Evolutionary conservation across 2,797 vertebrate species (phyloP), one percentile per base, ranked within the genome.

Genomic region (Percopsis omiscomaycus): DNA sequence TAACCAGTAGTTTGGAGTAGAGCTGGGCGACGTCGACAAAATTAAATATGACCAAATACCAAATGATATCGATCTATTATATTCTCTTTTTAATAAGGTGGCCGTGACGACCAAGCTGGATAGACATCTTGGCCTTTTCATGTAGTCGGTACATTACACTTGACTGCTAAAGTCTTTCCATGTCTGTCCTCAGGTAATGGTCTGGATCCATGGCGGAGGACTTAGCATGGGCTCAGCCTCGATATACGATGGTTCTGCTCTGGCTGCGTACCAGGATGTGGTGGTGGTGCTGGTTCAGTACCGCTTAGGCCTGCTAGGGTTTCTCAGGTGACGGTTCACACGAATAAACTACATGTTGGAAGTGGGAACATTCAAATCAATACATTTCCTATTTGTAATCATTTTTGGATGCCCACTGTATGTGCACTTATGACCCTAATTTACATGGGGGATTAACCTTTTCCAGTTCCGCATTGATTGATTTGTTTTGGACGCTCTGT

Each of bases 221-320:
- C 77, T 95, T 0, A 0, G 0, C 3, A 0, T 75, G 0, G 94
- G 93, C 0, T 78, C 80, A 11, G 91, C 91, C 0, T 92, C 91
- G 3, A 0, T 66, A 0, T 91, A 55, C 66, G 92, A 94, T 0
- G 93, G 92, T 6, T 92, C 94, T 1, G 79, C 68, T 0, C 29
- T 95, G 80, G 86, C 90, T 37, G 91, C 91, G 47, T 91, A 90
- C 68, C 91, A 94, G 75, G 71, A 94, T 12, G 83, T 94, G 45
- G 89, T 96, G 22, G 90, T 94, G 3, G 94, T 95, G 13, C 1
- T 64, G 1, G 85, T 95, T 71, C 94, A 95, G 74, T 96, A 96
- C 67, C 88, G 94, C 9, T 79, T 96, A 67, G 94, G 93, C 3
- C 0, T 93, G 28, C 74, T 90, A 30, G 94, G 95, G 5, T 94